A percentile compares a stretch with the other conserved stretches of the same genome.
Evolutionary conservation across 1,140 invertebrate genomes (phyloP).

Genomic region (Aleiodes sp.): DNA sequence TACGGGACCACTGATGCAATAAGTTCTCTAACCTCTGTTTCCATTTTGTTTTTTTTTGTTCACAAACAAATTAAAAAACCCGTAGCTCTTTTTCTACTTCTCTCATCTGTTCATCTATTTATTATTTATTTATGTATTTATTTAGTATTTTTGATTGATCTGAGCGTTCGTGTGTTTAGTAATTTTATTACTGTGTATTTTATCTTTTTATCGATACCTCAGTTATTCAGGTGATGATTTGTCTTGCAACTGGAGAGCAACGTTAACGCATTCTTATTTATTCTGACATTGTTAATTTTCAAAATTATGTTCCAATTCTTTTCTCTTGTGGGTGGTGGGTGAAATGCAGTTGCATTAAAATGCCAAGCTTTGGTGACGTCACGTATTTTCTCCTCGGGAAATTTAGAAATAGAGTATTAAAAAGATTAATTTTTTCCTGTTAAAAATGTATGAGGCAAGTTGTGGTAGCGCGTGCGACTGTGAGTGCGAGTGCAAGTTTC

Average conservation of each 20-base stretch:
- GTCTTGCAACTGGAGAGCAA: not conserved
- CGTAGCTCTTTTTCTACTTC: not conserved
- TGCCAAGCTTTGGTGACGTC: constrained; percentile 34
- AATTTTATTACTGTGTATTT: not conserved
- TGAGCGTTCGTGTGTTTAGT: not conserved
- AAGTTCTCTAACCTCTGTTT: not conserved
- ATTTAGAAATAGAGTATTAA: not conserved
- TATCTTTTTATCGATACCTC: too few relatives aligned
- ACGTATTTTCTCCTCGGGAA: constrained; percentile 28
- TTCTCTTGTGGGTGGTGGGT: constrained; percentile 22
- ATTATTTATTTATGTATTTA: constrained; percentile 30
- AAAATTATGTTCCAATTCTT: not conserved
- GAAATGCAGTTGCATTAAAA: constrained; percentile 27
- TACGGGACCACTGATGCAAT: not conserved
- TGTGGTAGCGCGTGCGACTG: not conserved
- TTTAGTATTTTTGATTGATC: not conserved
- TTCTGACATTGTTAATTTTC: not conserved
- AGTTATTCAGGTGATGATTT: constrained; percentile 15
- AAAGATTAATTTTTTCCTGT: not conserved
- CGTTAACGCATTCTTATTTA: constrained; percentile 9
- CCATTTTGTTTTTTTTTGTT: not conserved
- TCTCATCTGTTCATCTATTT: constrained; percentile 44
- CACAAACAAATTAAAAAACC: not conserved
- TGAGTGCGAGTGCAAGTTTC: not conserved
- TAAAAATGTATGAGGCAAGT: not conserved